These are phyloP conservation scores for Dipodomys merriami DNA, from an alignment of 2,113 vertebrate species.

Conservation along the genomic window DNA sequence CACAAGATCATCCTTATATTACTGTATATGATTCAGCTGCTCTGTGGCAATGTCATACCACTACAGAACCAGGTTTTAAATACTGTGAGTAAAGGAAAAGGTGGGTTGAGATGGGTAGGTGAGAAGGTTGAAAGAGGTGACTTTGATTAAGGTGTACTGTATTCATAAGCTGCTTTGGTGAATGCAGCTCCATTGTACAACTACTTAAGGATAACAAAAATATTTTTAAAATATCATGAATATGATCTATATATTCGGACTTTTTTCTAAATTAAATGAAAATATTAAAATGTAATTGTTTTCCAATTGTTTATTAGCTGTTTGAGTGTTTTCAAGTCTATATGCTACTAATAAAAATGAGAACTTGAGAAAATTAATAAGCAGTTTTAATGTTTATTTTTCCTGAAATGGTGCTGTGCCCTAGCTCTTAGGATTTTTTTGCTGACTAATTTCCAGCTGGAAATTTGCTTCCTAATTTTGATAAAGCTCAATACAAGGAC, in stretches of 20 bases:
- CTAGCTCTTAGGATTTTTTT: constrained; percentile 34
- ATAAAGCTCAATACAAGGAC: constrained; percentile 47
- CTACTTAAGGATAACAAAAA: no score
- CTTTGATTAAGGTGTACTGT: no score
- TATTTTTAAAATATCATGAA: background rate
- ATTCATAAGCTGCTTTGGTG: no score
- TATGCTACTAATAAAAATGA: constrained; percentile 39
- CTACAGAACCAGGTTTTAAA: background rate
- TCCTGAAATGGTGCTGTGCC: background rate
- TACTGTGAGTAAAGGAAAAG: no score
- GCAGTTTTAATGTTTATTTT: constrained; percentile 27
- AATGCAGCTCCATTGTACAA: no score
- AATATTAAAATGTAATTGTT: background rate
- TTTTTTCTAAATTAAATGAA: constrained; percentile 37
- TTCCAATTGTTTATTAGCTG: constrained; percentile 18
- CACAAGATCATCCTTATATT: constrained; percentile 15
- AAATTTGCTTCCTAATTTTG: constrained; percentile 58
- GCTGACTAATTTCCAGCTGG: constrained; percentile 10
- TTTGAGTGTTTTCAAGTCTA: constrained; percentile 32
- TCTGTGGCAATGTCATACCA: background rate
- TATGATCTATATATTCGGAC: background rate
- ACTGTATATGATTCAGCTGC: background rate
- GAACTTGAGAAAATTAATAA: constrained; percentile 50
- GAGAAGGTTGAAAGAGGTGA: no score
- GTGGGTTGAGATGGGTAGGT: no score